Percentiles rank a stretch among this genome's conserved stretches.
These are phyloP conservation scores for Polietes domitor DNA, from an alignment of 2,888 invertebrate genomes.

Conservation along the genomic window DNA sequence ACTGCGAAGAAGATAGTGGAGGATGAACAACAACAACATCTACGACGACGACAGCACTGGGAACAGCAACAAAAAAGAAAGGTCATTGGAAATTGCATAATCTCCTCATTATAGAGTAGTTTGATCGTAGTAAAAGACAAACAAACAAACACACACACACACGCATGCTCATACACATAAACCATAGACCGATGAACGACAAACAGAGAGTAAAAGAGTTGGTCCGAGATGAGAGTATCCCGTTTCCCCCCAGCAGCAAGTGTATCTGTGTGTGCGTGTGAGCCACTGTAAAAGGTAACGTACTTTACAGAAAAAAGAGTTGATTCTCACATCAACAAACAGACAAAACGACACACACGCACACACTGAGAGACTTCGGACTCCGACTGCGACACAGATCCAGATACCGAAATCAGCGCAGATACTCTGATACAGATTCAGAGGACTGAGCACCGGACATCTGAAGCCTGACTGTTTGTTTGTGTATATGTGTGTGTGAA, in stretches of 20 bases:
- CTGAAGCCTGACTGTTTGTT: slow-evolving; percentile 11
- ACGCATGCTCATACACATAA: neutral
- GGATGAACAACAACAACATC: slow-evolving; percentile 32
- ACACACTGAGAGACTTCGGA: neutral
- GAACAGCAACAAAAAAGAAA: slow-evolving; percentile 62
- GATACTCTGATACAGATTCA: too few species aligned
- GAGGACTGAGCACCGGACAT: neutral
- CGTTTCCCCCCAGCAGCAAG: slow-evolving; percentile 4
- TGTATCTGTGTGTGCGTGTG: neutral
- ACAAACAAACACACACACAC: neutral
- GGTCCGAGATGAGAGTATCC: slow-evolving; percentile 20
- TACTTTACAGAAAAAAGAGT: neutral
- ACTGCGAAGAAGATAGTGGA: neutral
- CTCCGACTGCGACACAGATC: neutral
- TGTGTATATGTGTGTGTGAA: slow-evolving; percentile 13
- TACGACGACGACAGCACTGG: slow-evolving; percentile 24
- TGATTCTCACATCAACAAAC: neutral
- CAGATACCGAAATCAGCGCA: too few species aligned
- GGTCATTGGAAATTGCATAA: slow-evolving; percentile 68
- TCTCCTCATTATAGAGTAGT: slow-evolving; percentile 31
- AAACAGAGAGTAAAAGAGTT: neutral
- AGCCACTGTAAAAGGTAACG: slow-evolving; percentile 34
- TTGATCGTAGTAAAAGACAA: slow-evolving; percentile 19
- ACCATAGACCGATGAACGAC: neutral
- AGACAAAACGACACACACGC: neutral